A percentile compares a stretch with the other conserved stretches of the same genome.
Conservation (phyloP, 2,797 vertebrate species). For the Sebastes hopkinsi region DNA sequence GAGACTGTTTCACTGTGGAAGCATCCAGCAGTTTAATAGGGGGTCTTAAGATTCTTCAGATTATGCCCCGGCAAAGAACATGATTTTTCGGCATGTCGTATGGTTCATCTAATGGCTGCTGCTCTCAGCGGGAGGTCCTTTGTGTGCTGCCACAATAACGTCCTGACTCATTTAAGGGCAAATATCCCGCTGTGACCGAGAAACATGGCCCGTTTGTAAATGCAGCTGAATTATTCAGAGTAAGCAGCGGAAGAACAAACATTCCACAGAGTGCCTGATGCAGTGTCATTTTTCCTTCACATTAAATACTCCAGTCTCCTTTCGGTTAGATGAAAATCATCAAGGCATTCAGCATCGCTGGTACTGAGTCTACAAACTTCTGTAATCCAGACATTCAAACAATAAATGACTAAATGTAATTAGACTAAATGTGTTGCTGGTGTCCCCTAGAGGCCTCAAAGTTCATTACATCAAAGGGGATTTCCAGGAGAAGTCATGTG, state of each 20-base stretch:
- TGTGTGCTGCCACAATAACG: conserved; percentile 1
- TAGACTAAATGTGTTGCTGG: background rate
- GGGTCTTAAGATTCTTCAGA: conserved; percentile 5
- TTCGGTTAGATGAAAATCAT: conserved; percentile 7
- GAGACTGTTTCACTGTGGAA: conserved; percentile 27
- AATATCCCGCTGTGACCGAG: conserved; percentile 13
- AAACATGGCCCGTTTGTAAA: conserved; percentile 29
- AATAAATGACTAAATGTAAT: background rate
- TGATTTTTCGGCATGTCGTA: conserved; percentile 2
- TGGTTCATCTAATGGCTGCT: conserved; percentile 14
- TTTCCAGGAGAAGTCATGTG: background rate
- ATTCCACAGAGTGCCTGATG: background rate
- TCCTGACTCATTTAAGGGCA: conserved; percentile 3
- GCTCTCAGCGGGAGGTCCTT: conserved; percentile 18
- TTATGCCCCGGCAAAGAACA: background rate
- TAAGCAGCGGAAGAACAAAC: conserved; percentile 43
- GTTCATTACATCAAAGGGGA: background rate
- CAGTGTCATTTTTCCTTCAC: conserved; percentile 3
- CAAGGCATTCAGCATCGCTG: background rate
- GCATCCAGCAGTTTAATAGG: conserved; percentile 10
- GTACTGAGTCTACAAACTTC: background rate
- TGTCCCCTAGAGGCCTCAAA: too few relatives aligned
- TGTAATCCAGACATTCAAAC: background rate
- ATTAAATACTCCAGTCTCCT: background rate
- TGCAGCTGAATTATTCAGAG: conserved; percentile 22